Evolutionary conservation across 2,888 invertebrate genomes (phyloP), one percentile per base, ranked within the genome.

Genomic region (Polymixis flavicincta): DNA sequence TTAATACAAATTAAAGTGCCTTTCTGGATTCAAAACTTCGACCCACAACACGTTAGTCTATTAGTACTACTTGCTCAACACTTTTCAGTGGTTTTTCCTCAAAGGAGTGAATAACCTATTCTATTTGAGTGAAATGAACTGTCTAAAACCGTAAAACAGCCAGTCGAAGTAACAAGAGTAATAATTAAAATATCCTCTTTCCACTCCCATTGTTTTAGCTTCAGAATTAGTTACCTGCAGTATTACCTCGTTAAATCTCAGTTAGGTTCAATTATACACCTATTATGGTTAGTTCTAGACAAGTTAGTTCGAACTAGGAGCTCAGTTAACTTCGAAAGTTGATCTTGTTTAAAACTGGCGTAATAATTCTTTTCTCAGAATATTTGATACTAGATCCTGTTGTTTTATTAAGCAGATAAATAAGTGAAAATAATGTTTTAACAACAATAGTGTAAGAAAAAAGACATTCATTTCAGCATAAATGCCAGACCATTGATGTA

Each of bases 211-310:
- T 54, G 61, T 64, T n/a, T 14, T 0, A 68, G n/a, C 28, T 63
- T n/a, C 14, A 55, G 32, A 65, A 50, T 55, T 60, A 69, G 54
- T 69, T 48, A 28, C 37, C 37, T 37, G 6, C 28, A 19, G 25
- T 28, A 60, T 61, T 78, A 54, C 32, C 52, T 83, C 45, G 65
- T 81, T 83, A 73, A 78, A 73, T 61, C 65, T 42, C 42, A 73
- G 64, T 72, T 61, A 61, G n/a, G 65, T 70, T 57, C 48, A 79
- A 83, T 74, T 73, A 80, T 69, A 25, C 52, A 66, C 22, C 57
- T 59, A 74, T 69, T 69, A 52, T 9, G 14, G 74, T 66, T 73
- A 83, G 57, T 55, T 77, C n/a, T 17, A 65, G 48, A 32, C 54
- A 37, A 83, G 28, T 72, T 78, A 28, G 55, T 64, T 63, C 13